These are phyloP conservation scores for Nebria brevicollis DNA, from an alignment of 2,888 invertebrate species.

Conservation along the genomic window DNA sequence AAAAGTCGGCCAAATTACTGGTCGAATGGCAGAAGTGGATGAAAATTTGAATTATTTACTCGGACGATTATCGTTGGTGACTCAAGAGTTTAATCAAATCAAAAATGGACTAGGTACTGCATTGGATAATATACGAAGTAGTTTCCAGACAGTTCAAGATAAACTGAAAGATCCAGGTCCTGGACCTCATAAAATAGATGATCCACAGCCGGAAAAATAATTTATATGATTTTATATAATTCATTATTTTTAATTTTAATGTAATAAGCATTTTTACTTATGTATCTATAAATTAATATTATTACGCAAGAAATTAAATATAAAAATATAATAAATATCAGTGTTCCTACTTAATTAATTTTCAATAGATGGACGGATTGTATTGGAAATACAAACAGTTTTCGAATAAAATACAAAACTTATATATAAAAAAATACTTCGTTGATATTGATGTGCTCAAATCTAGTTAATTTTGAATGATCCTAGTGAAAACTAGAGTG, in stretches of 20 bases:
- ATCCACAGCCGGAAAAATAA: conserved; percentile 21
- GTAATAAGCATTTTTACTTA: conserved; percentile 36
- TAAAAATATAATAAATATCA: not conserved
- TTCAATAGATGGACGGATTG: too few species aligned
- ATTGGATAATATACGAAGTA: conserved; percentile 75
- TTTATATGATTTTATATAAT: not conserved
- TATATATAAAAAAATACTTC: too few species aligned
- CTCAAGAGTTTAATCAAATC: conserved; percentile 86
- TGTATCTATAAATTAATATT: conserved; percentile 27
- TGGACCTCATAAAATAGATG: conserved; percentile 69
- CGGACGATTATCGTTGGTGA: conserved; percentile 81
- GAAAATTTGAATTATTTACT: conserved; percentile 84
- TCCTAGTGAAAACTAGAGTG: not conserved
- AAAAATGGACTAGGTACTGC: conserved; percentile 79
- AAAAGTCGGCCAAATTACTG: conserved; percentile 81
- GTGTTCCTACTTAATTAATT: too few species aligned
- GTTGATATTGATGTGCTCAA: too few species aligned
- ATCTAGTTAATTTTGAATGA: too few species aligned
- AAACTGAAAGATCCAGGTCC: conserved; percentile 67
- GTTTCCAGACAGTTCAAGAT: conserved; percentile 71
- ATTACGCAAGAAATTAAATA: conserved; percentile 7
- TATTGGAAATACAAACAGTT: too few species aligned
- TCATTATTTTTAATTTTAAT: not conserved
- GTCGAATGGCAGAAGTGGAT: conserved; percentile 80
- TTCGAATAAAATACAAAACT: too few species aligned